Evolutionary conservation across 2,888 invertebrate species (phyloP).

Genomic region (Netelia inedita): DNA sequence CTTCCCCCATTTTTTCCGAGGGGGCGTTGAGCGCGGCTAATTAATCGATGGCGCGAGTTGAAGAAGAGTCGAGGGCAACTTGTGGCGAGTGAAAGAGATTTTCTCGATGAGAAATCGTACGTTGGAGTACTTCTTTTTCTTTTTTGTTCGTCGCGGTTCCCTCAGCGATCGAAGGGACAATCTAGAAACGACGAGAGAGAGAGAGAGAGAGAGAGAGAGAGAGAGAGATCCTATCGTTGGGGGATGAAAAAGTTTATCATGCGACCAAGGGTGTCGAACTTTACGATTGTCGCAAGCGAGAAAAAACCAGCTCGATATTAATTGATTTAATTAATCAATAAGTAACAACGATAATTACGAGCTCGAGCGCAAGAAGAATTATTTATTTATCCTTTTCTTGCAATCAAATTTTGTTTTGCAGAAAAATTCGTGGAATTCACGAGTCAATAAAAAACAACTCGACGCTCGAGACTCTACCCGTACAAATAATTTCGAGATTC

Average conservation of each 20-base stretch:
- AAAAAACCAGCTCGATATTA: background rate
- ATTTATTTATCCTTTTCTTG: background rate
- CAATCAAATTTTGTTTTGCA: background rate
- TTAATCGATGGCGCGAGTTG: conserved; percentile 62
- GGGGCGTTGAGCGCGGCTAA: conserved; percentile 62
- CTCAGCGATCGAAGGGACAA: conserved; percentile 3
- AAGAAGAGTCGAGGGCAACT: conserved; percentile 49
- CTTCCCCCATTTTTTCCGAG: background rate
- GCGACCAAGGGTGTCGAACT: background rate
- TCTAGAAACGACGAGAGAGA: background rate
- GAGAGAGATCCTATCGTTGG: background rate
- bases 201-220: background rate
- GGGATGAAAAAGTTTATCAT: conserved; percentile 13
- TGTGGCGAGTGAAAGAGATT: conserved; percentile 42
- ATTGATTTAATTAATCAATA: background rate
- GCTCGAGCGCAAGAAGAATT: background rate
- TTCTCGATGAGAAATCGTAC: conserved; percentile 51
- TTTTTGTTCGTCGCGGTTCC: background rate
- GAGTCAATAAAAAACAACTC: conserved; percentile 26
- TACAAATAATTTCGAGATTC: conserved; percentile 33
- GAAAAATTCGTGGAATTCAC: conserved; percentile 13
- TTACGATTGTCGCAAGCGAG: too few species aligned
- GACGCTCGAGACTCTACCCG: background rate
- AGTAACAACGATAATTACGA: too few species aligned
- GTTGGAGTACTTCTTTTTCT: conserved; percentile 7